Conservation (phyloP, 2,113 vertebrate genomes). For the Vireo altiloquus region DNA sequence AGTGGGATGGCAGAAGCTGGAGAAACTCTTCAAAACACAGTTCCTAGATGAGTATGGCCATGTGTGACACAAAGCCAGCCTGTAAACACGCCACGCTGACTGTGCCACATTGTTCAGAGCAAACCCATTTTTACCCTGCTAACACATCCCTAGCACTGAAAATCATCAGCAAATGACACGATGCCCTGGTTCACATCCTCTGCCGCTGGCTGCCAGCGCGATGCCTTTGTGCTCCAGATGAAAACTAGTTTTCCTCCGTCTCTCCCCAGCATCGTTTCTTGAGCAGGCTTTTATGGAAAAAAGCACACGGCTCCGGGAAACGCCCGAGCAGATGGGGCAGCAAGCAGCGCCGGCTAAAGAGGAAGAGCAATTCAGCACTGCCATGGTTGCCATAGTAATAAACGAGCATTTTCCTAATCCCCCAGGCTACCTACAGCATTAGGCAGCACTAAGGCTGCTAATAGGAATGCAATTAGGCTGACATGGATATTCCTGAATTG, state of each 20-base stretch:
- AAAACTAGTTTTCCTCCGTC: background rate
- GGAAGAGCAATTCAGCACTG: background rate
- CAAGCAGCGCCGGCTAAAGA: background rate
- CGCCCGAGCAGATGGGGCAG: background rate
- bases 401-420: conserved; percentile 41
- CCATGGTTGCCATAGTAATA: conserved; percentile 36
- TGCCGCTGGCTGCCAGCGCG: rapidly evolving
- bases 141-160: background rate
- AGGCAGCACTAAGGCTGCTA: conserved; percentile 22
- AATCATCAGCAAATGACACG: background rate
- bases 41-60: background rate
- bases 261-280: background rate
- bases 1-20: background rate
- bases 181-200: background rate
- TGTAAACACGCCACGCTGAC: rapidly evolving
- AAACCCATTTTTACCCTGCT: background rate
- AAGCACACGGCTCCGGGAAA: background rate
- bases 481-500: conserved; percentile 53
- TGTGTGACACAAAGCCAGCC: background rate
- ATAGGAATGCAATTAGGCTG: conserved; percentile 54
- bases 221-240: background rate
- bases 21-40: background rate
- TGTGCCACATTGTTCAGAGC: background rate
- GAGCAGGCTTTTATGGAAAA: background rate
- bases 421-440: conserved; percentile 1